Evolutionary conservation across 2,888 invertebrate species (phyloP).

Genomic region (Campaea margaritaria): DNA sequence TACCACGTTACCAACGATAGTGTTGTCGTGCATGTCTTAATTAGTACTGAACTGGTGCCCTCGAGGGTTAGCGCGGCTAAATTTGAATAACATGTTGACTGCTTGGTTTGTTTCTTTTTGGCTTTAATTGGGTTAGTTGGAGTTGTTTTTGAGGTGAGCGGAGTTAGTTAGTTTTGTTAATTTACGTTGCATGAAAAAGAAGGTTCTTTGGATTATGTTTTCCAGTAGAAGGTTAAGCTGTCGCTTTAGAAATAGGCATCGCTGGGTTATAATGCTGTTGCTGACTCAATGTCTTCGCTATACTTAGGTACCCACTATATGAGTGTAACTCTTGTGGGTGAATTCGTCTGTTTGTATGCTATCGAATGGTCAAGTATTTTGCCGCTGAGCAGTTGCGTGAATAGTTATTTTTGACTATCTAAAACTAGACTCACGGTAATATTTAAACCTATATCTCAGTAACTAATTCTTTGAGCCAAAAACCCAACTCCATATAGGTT

Average conservation of each 20-base stretch:
- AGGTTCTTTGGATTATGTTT: conserved; percentile 6
- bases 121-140: conserved; percentile 1
- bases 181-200: background rate
- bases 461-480: too few relatives aligned
- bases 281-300: too few relatives aligned
- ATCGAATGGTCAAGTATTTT: too few relatives aligned
- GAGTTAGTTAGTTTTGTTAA: conserved; percentile 1
- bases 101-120: conserved; percentile 7
- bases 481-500: too few relatives aligned
- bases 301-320: too few relatives aligned
- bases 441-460: too few relatives aligned
- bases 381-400: too few relatives aligned
- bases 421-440: too few relatives aligned
- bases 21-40: conserved; percentile 71
- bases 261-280: too few relatives aligned
- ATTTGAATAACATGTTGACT: conserved; percentile 22
- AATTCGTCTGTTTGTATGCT: too few relatives aligned
- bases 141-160: conserved; percentile 1
- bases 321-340: too few relatives aligned
- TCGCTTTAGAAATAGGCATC: background rate
- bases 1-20: conserved; percentile 53
- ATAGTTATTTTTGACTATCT: too few relatives aligned
- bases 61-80: conserved; percentile 21
- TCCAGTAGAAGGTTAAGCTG: background rate
- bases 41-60: conserved; percentile 59